A percentile compares a stretch with the other conserved stretches of the same genome.
These are phyloP conservation scores for Neotoxoptera formosana DNA, from an alignment of 1,140 invertebrate species.

Conservation along the genomic window DNA sequence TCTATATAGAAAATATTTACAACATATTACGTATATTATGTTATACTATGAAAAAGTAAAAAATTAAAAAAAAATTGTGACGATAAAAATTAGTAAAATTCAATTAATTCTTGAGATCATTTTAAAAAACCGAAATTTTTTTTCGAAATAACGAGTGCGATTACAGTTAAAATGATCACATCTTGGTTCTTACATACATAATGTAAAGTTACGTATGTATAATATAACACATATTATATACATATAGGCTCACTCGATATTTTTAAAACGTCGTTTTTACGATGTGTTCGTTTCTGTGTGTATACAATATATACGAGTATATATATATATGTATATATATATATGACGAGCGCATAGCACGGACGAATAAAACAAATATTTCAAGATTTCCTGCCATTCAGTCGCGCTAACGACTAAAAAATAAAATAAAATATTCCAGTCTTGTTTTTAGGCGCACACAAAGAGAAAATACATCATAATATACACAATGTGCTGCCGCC, in stretches of 20 bases:
- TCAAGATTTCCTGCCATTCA: constrained; percentile 57
- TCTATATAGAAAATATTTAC: background rate
- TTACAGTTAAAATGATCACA: background rate
- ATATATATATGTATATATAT: too few relatives aligned
- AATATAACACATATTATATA: background rate
- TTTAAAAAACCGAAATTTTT: background rate
- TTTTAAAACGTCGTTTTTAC: constrained; percentile 25
- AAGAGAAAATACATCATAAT: background rate
- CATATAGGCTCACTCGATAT: background rate
- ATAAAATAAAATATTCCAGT: constrained; percentile 55
- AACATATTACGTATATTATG: too few relatives aligned
- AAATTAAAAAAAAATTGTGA: too few relatives aligned
- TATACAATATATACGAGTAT: background rate
- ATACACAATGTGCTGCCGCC: background rate
- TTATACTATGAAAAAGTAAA: too few relatives aligned
- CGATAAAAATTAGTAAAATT: too few relatives aligned
- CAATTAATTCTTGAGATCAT: background rate
- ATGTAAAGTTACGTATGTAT: background rate
- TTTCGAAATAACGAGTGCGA: background rate
- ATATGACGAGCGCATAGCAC: background rate
- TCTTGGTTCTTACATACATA: background rate
- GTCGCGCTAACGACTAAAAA: constrained; percentile 50
- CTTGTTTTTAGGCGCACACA: constrained; percentile 49
- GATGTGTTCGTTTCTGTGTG: background rate
- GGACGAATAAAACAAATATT: constrained; percentile 53